Evolutionary conservation across 2,113 vertebrate species (phyloP).

Genomic region (Amblyornis subalaris): DNA sequence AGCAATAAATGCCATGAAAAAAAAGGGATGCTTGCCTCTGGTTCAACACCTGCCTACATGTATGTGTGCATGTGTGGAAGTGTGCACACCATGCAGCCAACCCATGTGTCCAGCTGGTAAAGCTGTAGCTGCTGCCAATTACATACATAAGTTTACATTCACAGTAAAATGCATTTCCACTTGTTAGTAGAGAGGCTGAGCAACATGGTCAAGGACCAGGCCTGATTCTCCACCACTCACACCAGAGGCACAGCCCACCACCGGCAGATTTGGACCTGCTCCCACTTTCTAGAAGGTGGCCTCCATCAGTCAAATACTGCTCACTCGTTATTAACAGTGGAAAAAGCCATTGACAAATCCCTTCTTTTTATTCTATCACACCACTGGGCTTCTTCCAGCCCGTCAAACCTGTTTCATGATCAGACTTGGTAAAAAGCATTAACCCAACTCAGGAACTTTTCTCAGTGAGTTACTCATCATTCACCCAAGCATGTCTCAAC

Average conservation of each 20-base stretch:
- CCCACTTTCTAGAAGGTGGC: background rate
- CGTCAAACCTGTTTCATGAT: conserved; percentile 45
- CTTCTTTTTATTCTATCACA: conserved; percentile 37
- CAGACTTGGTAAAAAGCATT: conserved; percentile 46
- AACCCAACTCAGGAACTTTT: background rate
- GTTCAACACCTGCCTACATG: background rate
- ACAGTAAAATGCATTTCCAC: background rate
- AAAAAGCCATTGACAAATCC: conserved; percentile 24
- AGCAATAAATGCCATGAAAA: background rate
- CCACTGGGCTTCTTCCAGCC: conserved; percentile 2
- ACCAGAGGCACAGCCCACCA: background rate
- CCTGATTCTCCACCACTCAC: background rate
- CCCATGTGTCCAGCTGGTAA: background rate
- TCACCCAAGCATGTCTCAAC: conserved; percentile 44
- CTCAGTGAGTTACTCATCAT: conserved; percentile 34
- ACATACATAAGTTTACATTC: background rate
- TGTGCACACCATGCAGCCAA: background rate
- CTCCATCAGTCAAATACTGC: background rate
- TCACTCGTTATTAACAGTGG: background rate
- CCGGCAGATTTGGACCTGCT: background rate
- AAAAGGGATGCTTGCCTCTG: background rate
- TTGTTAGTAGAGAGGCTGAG: background rate
- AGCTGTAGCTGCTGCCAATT: background rate
- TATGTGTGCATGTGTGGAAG: background rate
- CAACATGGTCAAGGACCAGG: background rate